Conservation (phyloP, 2,888 invertebrate species). For the Melipona beecheii region DNA sequence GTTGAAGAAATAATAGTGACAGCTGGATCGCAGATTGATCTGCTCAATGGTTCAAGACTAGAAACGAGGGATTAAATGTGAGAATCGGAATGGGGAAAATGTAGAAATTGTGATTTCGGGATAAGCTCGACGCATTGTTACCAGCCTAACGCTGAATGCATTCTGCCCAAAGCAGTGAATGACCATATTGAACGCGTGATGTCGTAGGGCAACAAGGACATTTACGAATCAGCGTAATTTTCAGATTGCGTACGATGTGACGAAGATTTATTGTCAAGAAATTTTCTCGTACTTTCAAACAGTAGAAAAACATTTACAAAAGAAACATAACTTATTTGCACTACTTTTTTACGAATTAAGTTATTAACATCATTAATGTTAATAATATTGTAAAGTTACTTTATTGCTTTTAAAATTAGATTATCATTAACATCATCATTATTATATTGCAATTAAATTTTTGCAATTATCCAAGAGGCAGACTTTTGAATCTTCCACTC, state of each 20-base stretch:
- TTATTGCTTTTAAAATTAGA: too few species aligned
- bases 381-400: too few species aligned
- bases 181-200: not conserved
- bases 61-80: slow-evolving; percentile 49
- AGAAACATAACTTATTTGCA: not conserved
- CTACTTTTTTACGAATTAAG: too few species aligned
- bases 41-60: slow-evolving; percentile 38
- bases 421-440: too few species aligned
- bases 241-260: not conserved
- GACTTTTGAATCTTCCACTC: too few species aligned
- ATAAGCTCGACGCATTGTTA: slow-evolving; percentile 40
- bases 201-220: not conserved
- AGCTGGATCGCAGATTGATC: slow-evolving; percentile 48
- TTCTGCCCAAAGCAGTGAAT: not conserved
- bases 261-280: not conserved
- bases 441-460: too few species aligned
- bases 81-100: slow-evolving; percentile 34
- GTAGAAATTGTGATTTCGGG: slow-evolving; percentile 54
- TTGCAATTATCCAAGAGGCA: too few species aligned
- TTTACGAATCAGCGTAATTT: not conserved
- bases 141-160: not conserved
- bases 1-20: slow-evolving; percentile 37
- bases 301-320: not conserved
- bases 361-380: too few species aligned
- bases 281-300: not conserved